Evolutionary conservation across 2,113 vertebrate genomes (phyloP).

Genomic region (Leptodactylus fuscus): DNA sequence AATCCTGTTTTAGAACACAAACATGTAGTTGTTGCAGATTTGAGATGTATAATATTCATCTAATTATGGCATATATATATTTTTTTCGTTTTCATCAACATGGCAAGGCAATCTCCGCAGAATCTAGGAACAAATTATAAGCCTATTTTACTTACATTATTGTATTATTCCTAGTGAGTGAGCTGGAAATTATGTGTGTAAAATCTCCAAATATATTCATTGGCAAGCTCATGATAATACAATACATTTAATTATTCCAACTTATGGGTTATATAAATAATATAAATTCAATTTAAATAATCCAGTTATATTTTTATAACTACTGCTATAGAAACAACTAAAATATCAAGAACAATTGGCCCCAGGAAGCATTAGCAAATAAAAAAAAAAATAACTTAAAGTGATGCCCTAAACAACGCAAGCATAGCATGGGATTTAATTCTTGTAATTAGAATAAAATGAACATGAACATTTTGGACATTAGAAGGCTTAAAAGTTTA

Average conservation of each 20-base stretch:
- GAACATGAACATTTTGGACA: too few relatives aligned
- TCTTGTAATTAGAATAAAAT: too few relatives aligned
- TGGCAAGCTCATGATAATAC: not conserved
- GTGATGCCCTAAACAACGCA: too few relatives aligned
- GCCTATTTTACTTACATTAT: constrained; percentile 1
- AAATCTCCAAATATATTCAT: constrained; percentile 3
- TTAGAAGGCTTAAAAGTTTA: too few relatives aligned
- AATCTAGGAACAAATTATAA: not conserved
- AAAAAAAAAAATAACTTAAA: too few relatives aligned
- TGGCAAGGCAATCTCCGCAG: not conserved
- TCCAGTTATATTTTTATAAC: not conserved
- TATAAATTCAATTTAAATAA: constrained; percentile 31
- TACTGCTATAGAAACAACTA: not conserved
- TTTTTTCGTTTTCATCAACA: not conserved
- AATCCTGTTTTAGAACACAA: too few relatives aligned
- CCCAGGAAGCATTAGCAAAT: too few relatives aligned
- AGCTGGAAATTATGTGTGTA: constrained; percentile 1
- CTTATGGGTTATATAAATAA: constrained; percentile 3
- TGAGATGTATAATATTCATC: too few relatives aligned
- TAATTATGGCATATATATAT: constrained; percentile 7
- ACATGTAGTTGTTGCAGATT: too few relatives aligned
- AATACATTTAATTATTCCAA: not conserved
- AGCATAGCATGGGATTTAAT: too few relatives aligned
- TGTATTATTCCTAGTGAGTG: not conserved
- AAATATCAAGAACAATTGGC: constrained; percentile 1